phyloP scores from a whole-genome alignment of 2,797 vertebrate genomes.

The Spinus pinus region DNA sequence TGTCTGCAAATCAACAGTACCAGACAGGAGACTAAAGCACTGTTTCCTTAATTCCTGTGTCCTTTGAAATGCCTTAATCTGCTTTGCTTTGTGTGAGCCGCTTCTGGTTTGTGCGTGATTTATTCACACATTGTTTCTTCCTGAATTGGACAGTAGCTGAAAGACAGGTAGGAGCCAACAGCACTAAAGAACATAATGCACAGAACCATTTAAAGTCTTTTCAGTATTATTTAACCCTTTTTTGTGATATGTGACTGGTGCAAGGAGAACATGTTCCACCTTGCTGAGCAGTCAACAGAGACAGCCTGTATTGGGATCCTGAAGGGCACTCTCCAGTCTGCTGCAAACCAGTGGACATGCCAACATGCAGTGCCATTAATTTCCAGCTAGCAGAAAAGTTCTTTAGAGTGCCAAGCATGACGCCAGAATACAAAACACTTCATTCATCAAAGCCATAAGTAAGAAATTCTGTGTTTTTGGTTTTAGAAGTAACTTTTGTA shows the following conservation, averaged over 20 bases:
- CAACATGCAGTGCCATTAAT: conserved; percentile 26
- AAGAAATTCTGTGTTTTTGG: conserved; percentile 51
- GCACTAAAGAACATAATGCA: background rate
- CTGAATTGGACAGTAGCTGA: background rate
- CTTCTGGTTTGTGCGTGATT: background rate
- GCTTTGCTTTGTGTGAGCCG: background rate
- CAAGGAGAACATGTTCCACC: background rate
- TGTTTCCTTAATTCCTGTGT: background rate
- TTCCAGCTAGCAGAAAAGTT: conserved; percentile 29
- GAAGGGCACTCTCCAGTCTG: background rate
- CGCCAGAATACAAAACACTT: conserved; percentile 54
- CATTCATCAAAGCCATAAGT: conserved; percentile 60
- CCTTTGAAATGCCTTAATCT: background rate
- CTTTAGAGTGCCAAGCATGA: conserved; percentile 27
- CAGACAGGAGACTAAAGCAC: background rate
- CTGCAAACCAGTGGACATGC: background rate
- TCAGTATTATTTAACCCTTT: background rate
- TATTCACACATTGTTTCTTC: background rate
- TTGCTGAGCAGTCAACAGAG: background rate
- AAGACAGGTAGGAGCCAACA: background rate
- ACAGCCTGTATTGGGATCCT: background rate
- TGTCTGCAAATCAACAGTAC: conserved; percentile 24
- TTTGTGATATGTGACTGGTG: background rate
- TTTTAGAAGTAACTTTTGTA: conserved; percentile 62
- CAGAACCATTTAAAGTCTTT: background rate